Base-by-base conservation (phyloP, 1,140 invertebrate species). In the Daktulosphaira vitifoliae region DNA sequence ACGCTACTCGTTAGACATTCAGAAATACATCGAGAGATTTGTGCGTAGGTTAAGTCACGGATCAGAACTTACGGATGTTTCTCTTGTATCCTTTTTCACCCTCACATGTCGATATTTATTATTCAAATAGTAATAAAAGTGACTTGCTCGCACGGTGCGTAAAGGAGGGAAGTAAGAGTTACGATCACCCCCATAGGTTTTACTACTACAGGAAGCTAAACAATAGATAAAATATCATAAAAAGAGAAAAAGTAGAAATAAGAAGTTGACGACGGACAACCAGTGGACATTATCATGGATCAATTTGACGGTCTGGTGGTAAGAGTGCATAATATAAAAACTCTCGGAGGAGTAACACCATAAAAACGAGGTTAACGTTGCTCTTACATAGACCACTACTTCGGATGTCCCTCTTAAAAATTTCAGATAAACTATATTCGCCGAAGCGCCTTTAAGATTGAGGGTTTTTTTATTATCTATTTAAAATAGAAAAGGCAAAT, bases 181-280 rank as follows among this genome's bases (percentile, higher is more conserved):
- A 62, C 56, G 56, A 59, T 44, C 54, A 13, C 11, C n/a, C 23
- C 39, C 39, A 38, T 59, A 26, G 29, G 52, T 59, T 59, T 59
- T 59, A 54, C 23, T 26, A 59, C 54, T 59, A 7, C 54, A 26
- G 54, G 39, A 59, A 59, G 39, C 56, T 48, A 62, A 62, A 62
- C 56, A 62, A 62, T 62, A 33, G 42, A 46, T 62, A 62, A 62
- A 62, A 46, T 46, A 62, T 62, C 44, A 62, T 46, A 62, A 56
- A 18, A 18, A 16, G 39, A 25, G 25, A 59, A 29, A 18, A 1
- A 9, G 33, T 7, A 37, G 37, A 54, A 16, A 54, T 44, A 48
- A 48, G 56, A 62, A 62, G 38, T 25, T 9, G 42, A 42, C 42
- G 42, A 46, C 15, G 56, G 42, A 48, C 56, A 33, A 48, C 56